Percentiles rank a stretch among this genome's conserved stretches.
phyloP scores from a whole-genome alignment of 2,797 vertebrate genomes.

The Limnodromus scolopaceus region DNA sequence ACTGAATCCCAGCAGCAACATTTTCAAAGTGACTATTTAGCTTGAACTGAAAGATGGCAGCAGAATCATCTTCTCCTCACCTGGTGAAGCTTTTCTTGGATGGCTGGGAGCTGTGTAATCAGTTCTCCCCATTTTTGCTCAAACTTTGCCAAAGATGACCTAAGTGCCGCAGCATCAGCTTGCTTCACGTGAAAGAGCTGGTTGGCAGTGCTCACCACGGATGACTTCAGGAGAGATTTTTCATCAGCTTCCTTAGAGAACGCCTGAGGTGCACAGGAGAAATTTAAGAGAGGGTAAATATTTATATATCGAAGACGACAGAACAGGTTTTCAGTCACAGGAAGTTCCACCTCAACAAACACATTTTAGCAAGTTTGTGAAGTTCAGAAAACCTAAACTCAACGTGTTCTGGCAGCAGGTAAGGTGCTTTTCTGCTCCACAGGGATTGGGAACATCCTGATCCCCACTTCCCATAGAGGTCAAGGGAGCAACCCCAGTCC shows the following conservation, averaged over 20 bases:
- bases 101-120: constrained; percentile 72
- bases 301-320: not conserved
- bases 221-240: constrained; percentile 82
- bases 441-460: not conserved
- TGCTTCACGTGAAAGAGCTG: constrained; percentile 83
- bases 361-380: not conserved
- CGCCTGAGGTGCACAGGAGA: constrained; percentile 65
- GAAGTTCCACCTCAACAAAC: not conserved
- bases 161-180: constrained; percentile 76
- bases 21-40: not conserved
- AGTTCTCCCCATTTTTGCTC: constrained; percentile 88
- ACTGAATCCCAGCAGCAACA: constrained; percentile 24
- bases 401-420: not conserved
- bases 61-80: constrained; percentile 71
- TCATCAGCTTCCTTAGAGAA: constrained; percentile 86
- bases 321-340: not conserved
- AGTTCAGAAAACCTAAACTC: not conserved
- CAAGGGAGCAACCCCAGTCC: not conserved
- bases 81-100: constrained; percentile 87
- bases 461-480: not conserved
- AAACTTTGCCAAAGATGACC: constrained; percentile 77
- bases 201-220: constrained; percentile 79
- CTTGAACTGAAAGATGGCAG: not conserved
- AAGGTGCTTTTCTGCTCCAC: not conserved
- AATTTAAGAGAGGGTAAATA: not conserved